Conservation (phyloP, 1,140 invertebrate genomes). For the Hestina assimilis region DNA sequence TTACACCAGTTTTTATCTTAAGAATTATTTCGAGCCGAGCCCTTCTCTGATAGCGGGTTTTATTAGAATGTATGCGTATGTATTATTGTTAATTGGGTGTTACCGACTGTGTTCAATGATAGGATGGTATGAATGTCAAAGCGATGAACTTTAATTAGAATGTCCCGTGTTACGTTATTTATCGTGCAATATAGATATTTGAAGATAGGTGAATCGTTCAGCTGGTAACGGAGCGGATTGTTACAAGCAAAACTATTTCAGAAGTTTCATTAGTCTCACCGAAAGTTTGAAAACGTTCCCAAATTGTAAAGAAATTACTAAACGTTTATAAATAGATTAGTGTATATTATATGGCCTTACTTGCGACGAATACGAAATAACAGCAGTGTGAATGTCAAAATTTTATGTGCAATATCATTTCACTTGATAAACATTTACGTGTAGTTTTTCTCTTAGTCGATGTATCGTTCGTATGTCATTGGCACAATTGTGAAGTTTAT, state of each 20-base stretch:
- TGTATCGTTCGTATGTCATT: slow-evolving; percentile 68
- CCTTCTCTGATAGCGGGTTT: slow-evolving; percentile 71
- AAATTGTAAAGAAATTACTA: slow-evolving; percentile 76
- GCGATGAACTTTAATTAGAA: slow-evolving; percentile 77
- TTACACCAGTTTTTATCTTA: slow-evolving; percentile 68
- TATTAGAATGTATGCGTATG: slow-evolving; percentile 65
- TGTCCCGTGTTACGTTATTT: slow-evolving; percentile 76
- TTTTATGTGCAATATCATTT: slow-evolving; percentile 77
- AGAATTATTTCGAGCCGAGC: slow-evolving; percentile 63
- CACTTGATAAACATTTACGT: slow-evolving; percentile 71
- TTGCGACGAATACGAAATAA: slow-evolving; percentile 76
- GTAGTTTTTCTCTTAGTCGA: slow-evolving; percentile 58
- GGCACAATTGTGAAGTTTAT: slow-evolving; percentile 72
- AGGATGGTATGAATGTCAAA: slow-evolving; percentile 76
- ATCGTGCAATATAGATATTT: slow-evolving; percentile 66
- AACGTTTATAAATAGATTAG: slow-evolving; percentile 78
- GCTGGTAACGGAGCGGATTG: slow-evolving; percentile 61
- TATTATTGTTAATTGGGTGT: slow-evolving; percentile 72
- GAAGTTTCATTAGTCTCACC: slow-evolving; percentile 73
- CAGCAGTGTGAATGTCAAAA: slow-evolving; percentile 78
- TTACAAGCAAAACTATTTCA: slow-evolving; percentile 69
- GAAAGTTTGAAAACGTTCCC: slow-evolving; percentile 68
- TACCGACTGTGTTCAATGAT: slow-evolving; percentile 68
- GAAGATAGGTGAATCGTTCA: slow-evolving; percentile 48
- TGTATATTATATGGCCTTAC: slow-evolving; percentile 79